These are phyloP conservation scores for Tyrannus savana DNA, from an alignment of 2,113 vertebrate species.

Conservation along the genomic window DNA sequence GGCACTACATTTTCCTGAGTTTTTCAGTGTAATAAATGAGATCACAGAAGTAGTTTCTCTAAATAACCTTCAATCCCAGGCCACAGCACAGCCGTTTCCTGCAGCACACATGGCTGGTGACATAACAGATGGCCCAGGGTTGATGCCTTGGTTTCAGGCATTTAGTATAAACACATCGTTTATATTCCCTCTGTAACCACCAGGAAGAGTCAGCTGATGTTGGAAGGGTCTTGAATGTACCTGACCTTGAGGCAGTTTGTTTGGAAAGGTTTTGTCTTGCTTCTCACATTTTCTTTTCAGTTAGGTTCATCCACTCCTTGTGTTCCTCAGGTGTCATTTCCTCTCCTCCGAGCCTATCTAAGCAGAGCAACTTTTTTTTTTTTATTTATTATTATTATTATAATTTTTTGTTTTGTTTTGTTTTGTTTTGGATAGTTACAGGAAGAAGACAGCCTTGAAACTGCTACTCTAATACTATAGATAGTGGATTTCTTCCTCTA, in stretches of 20 bases:
- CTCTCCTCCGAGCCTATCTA: not conserved
- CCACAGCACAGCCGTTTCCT: not conserved
- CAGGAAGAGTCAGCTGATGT: not conserved
- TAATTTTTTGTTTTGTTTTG: not conserved
- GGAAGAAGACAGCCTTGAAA: not conserved
- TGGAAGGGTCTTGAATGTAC: not conserved
- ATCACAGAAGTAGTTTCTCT: not conserved
- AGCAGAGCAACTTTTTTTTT: not conserved
- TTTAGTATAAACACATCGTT: not conserved
- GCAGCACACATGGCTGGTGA: not conserved
- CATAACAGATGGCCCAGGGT: not conserved
- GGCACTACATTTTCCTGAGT: not conserved
- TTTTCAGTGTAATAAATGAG: not conserved
- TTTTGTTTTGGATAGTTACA: not conserved
- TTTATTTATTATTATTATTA: no score
- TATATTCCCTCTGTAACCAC: not conserved
- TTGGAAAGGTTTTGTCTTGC: not conserved
- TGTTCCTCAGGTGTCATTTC: not conserved
- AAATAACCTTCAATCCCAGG: not conserved
- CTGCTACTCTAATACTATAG: not conserved
- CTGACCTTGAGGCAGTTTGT: conserved; percentile 9
- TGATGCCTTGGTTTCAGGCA: conserved; percentile 6
- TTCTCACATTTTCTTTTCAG: not conserved
- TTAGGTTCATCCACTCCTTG: not conserved
- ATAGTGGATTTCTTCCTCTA: not conserved